These are phyloP conservation scores for Molanna angustata DNA, from an alignment of 2,888 invertebrate species.

Conservation along the genomic window DNA sequence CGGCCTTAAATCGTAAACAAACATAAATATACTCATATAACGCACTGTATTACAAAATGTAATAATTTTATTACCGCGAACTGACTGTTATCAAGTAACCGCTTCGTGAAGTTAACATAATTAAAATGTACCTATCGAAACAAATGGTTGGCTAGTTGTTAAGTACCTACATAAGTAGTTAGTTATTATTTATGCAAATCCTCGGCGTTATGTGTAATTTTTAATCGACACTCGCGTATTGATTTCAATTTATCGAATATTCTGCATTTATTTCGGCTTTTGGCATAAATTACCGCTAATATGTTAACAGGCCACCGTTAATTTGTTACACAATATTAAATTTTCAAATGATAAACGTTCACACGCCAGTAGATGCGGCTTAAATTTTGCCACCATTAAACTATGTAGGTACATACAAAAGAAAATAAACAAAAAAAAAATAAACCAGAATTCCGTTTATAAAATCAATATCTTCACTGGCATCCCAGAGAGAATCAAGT, in stretches of 20 bases:
- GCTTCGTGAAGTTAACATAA: conserved; percentile 20
- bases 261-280: not conserved
- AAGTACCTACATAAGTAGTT: not conserved
- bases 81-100: conserved; percentile 17
- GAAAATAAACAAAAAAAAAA: too few relatives aligned
- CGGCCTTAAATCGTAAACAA: too few relatives aligned
- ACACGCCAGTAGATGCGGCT: too few relatives aligned
- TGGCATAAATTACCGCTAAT: not conserved
- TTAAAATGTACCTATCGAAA: conserved; percentile 18
- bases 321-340: not conserved
- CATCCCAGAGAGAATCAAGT: too few relatives aligned
- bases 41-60: conserved; percentile 14
- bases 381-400: too few relatives aligned
- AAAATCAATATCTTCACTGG: too few relatives aligned
- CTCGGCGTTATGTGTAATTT: conserved; percentile 2
- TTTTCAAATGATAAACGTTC: not conserved
- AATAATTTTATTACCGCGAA: conserved; percentile 16
- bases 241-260: conserved; percentile 4
- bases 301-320: too few relatives aligned
- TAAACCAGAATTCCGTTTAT: too few relatives aligned
- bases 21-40: conserved; percentile 17
- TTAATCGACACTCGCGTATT: conserved; percentile 4
- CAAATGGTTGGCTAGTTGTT: conserved; percentile 16
- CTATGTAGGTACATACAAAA: too few relatives aligned
- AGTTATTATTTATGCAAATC: conserved; percentile 10